Percentiles rank a stretch among this genome's conserved stretches.
phyloP scores from a whole-genome alignment of 1,140 invertebrate genomes.

The Vanessa atalanta region DNA sequence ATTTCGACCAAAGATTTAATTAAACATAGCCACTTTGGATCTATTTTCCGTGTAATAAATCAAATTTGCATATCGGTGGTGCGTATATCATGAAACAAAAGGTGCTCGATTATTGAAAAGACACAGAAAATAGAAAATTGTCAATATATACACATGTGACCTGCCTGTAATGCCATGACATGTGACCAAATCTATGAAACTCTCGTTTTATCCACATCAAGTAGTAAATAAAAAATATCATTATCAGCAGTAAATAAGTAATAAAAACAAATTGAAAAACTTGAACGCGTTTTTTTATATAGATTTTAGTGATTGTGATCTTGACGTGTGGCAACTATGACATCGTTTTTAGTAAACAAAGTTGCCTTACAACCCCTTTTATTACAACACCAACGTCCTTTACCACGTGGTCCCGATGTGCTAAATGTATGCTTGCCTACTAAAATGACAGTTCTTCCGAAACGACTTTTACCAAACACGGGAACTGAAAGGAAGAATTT shows the following conservation, averaged over 20 bases:
- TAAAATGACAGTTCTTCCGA: constrained; percentile 12
- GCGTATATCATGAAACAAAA: no score
- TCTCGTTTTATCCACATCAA: background rate
- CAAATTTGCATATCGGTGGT: no score
- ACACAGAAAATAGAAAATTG: no score
- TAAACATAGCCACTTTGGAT: no score
- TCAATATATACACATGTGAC: no score
- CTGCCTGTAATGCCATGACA: no score
- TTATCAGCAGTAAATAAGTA: background rate
- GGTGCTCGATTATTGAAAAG: no score
- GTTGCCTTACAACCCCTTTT: constrained; percentile 41
- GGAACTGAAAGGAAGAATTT: constrained; percentile 43
- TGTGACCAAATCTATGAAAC: no score
- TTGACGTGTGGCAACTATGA: constrained; percentile 41
- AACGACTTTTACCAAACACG: constrained; percentile 41
- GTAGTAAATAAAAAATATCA: background rate
- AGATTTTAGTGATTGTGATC: constrained; percentile 13
- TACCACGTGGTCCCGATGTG: background rate
- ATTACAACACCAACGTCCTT: constrained; percentile 38
- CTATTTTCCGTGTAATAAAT: no score
- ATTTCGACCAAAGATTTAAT: no score
- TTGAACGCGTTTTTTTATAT: no score
- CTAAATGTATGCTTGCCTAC: constrained; percentile 18
- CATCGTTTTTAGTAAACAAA: constrained; percentile 43
- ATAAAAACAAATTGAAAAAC: no score